Evolutionary conservation across 1,140 invertebrate genomes (phyloP), one percentile per base, ranked within the genome.

Genomic region (Uloborus diversus): DNA sequence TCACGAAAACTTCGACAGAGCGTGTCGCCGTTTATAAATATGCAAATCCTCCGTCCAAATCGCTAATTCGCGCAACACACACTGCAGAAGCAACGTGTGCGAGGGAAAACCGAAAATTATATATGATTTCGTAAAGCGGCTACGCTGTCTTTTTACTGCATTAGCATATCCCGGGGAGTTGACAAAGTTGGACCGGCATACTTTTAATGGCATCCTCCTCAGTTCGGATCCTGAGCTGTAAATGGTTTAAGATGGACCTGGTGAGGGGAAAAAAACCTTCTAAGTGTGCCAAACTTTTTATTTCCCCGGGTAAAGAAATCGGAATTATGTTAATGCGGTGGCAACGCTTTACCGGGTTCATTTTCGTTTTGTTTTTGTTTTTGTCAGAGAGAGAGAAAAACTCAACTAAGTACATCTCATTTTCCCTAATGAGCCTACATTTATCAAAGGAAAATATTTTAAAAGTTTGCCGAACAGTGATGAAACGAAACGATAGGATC

Each of bases 361-460:
- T 23, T 56, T 69, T 25, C 17, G 7, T 4, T 53, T 33, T 68
- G 49, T 68, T 68, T 69, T 32, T 49, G n/a, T 68, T 4, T n/a
- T n/a, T n/a, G 30, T 17, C 51, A 28, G 25, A 66, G 25, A 17
- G 51, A 27, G 30, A 17, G 33, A 61, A 57, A 59, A 73, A 42
- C 9, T 42, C 17, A 9, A 13, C 9, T 42, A 42, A 61, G 71
- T 27, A 75, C 57, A 64, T 78, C 75, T 78, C 75, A 78, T 78
- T 68, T 66, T 20, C 32, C 33, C 75, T 78, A 78, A 78, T 68
- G 75, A 78, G 75, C 66, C 64, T 56, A 78, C 47, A 78, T 78
- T 78, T 78, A 78, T 78, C 75, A 78, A 78, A 78, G 62, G 49
- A 59, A 68, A 78, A 78, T 66, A 32, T 47, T 78, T 78, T 78